Evolutionary conservation across 2,888 invertebrate species (phyloP).

Genomic region (Drosophila suboccidentalis): DNA sequence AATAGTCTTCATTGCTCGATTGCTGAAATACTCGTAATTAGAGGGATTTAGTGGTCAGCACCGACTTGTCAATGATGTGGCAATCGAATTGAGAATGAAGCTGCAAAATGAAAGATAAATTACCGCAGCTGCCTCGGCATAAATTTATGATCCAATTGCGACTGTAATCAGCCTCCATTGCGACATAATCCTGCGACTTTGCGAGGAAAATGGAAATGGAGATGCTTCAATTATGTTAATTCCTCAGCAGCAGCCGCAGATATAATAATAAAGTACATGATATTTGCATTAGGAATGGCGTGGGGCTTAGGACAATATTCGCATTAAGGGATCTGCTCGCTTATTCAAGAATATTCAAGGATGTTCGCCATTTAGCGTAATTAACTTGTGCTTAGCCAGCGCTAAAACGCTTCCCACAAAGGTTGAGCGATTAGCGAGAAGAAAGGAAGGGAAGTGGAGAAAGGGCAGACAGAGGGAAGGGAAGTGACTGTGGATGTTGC

Average conservation of each 20-base stretch:
- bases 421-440: conserved; percentile 42
- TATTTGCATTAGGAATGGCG: conserved; percentile 57
- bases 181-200: conserved; percentile 32
- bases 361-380: conserved; percentile 61
- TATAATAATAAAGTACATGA: conserved; percentile 51
- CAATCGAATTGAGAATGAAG: conserved; percentile 24
- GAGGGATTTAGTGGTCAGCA: conserved; percentile 54
- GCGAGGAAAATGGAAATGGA: conserved; percentile 52
- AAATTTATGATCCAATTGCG: conserved; percentile 36
- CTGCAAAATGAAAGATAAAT: conserved; percentile 28
- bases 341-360: conserved; percentile 32
- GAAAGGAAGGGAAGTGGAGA: background rate
- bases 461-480: background rate
- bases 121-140: conserved; percentile 7
- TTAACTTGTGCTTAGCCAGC: conserved; percentile 48
- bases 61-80: conserved; percentile 44
- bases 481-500: conserved; percentile 38
- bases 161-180: conserved; percentile 18
- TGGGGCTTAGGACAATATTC: conserved; percentile 38
- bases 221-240: conserved; percentile 69
- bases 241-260: conserved; percentile 7
- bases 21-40: conserved; percentile 1
- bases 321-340: conserved; percentile 47
- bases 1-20: conserved; percentile 8
- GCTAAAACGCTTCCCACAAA: conserved; percentile 66